Evolutionary conservation across 2,797 vertebrate species (phyloP).

Genomic region (Neosalanx taihuensis): DNA sequence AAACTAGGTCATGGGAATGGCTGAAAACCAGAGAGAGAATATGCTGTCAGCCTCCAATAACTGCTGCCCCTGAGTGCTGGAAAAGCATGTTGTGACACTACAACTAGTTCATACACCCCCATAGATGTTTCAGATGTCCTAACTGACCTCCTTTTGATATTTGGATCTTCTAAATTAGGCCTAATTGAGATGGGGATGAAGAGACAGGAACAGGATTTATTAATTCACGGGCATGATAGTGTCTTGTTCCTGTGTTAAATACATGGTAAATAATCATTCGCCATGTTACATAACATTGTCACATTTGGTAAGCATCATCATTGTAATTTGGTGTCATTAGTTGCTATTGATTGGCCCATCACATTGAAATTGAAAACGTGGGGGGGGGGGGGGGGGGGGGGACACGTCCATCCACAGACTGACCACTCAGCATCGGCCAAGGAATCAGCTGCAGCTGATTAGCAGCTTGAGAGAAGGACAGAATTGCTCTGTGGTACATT

Average conservation of each 20-base stretch:
- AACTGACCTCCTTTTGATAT: too few relatives aligned
- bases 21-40: not conserved
- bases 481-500: conserved; percentile 6
- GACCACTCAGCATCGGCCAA: not conserved
- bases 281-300: not conserved
- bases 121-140: too few relatives aligned
- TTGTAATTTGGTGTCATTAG: not conserved
- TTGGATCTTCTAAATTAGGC: too few relatives aligned
- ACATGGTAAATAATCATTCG: too few relatives aligned
- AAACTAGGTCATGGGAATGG: conserved; percentile 27
- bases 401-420: not conserved
- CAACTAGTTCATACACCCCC: not conserved
- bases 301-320: not conserved
- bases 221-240: too few relatives aligned
- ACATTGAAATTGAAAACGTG: not conserved
- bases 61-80: not conserved
- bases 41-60: too few relatives aligned
- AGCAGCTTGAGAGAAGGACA: not conserved
- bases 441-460: not conserved
- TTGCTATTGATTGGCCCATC: conserved; percentile 6
- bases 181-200: too few relatives aligned
- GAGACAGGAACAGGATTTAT: too few relatives aligned
- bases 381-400: too few relatives aligned
- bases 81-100: not conserved
- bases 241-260: too few relatives aligned